Evolutionary conservation across 1,140 invertebrate species (phyloP), one percentile per base, ranked within the genome.

Genomic region (Nixonia krombeini): DNA sequence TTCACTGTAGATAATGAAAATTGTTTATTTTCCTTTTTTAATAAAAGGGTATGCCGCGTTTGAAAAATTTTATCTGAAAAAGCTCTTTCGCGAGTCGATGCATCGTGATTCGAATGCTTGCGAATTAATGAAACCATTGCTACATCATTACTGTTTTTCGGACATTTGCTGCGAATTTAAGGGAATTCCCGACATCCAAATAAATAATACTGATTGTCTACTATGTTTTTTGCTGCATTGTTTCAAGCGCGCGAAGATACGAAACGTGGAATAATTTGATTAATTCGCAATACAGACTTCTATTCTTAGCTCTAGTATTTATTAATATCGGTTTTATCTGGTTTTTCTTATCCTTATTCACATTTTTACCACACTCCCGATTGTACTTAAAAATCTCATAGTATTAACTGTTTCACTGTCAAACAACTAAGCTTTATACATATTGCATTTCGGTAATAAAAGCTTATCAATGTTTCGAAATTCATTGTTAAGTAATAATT

Each of bases 251-350:
- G n/a, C 10, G 6, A 33, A 33, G 1, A 4, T 10, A 10, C 6
- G 6, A 33, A 31, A 31, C 10, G 2, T 12, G 10, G 8, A 12
- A 40, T 40, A 40, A 10, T 40, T 42, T 5, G 25, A 42, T 42
- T n/a, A 42, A 10, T 25, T 42, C 40, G 10, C 21, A 42, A 25
- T 9, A 17, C 1, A 18, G 4, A 21, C 50, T 4, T 12, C 28
- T 35, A 38, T 35, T n/a, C 52, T 58, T 64, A 61, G 21, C 17
- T 55, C 56, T 64, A 59, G 41, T 42, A 51, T 46, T 57, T 56
- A 56, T 35, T 51, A 57, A 58, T 51, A 23, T 26, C 50, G 18
- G 25, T 42, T 25, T 25, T 42, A 31, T 26, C 4, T n/a, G 8
- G 2, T 31, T 31, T 9, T 9, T 12, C 29, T 31, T 35, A 35